Conservation (phyloP, 2,113 vertebrate species). For the Cynopterus brachyotis region DNA sequence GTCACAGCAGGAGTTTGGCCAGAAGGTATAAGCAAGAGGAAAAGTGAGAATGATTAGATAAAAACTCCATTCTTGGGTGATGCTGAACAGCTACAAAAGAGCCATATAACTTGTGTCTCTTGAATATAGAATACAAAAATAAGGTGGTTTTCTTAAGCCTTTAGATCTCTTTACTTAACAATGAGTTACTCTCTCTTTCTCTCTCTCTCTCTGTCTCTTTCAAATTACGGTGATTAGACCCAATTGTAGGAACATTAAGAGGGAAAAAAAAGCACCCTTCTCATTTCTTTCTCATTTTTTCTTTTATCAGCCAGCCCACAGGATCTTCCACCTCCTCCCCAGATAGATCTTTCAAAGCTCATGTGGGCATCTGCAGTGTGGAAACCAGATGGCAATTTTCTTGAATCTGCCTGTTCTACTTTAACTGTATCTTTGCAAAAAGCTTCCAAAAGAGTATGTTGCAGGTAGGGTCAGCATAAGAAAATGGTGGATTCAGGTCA, state of each 20-base stretch:
- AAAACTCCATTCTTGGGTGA: background rate
- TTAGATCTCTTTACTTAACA: background rate
- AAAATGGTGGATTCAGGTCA: background rate
- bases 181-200: background rate
- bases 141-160: background rate
- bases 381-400: constrained; percentile 70
- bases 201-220: background rate
- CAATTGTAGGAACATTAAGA: background rate
- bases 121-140: background rate
- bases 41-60: background rate
- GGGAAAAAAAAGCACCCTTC: background rate
- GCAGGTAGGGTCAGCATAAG: constrained; percentile 19
- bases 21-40: background rate
- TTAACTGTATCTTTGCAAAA: constrained; percentile 42
- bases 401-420: constrained; percentile 62
- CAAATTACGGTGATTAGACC: background rate
- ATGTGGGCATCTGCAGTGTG: constrained; percentile 66
- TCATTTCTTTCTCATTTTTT: constrained; percentile 22
- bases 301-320: constrained; percentile 64
- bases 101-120: background rate
- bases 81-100: background rate
- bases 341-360: constrained; percentile 65
- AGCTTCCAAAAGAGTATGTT: constrained; percentile 9
- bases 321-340: constrained; percentile 70
- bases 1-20: background rate